Conservation (phyloP, 2,113 vertebrate genomes). For the Tetrax tetrax region DNA sequence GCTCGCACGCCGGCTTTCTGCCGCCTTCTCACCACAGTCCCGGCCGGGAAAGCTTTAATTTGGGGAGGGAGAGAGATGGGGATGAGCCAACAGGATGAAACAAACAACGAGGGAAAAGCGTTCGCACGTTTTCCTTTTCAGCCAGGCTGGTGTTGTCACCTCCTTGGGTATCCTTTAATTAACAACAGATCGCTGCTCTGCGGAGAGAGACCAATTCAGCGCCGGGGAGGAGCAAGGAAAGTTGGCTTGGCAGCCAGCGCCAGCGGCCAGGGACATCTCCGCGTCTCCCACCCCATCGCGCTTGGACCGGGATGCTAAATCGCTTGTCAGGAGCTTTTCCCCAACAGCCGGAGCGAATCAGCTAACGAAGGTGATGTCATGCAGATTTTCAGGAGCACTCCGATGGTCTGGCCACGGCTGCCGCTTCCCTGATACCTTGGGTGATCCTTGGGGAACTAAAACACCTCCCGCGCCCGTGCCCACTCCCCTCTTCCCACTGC, state of each 20-base stretch:
- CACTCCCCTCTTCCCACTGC: not conserved
- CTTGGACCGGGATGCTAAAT: not conserved
- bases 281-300: not conserved
- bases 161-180: not conserved
- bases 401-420: fast-evolving
- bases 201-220: not conserved
- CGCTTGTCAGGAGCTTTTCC: not conserved
- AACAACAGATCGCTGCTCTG: not conserved
- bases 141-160: not conserved
- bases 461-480: fast-evolving
- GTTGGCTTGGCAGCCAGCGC: not conserved
- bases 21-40: not conserved
- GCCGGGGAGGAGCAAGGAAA: not conserved
- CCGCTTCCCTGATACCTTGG: not conserved
- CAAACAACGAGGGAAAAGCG: not conserved
- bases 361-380: not conserved
- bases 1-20: not conserved
- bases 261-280: not conserved
- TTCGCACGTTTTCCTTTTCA: not conserved
- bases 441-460: not conserved
- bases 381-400: not conserved
- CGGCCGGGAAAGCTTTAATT: fast-evolving
- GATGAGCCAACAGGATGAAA: not conserved
- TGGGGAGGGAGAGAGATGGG: not conserved
- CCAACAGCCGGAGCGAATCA: not conserved